phyloP scores from a whole-genome alignment of 2,888 invertebrate genomes.

The Monochamus alternatus region DNA sequence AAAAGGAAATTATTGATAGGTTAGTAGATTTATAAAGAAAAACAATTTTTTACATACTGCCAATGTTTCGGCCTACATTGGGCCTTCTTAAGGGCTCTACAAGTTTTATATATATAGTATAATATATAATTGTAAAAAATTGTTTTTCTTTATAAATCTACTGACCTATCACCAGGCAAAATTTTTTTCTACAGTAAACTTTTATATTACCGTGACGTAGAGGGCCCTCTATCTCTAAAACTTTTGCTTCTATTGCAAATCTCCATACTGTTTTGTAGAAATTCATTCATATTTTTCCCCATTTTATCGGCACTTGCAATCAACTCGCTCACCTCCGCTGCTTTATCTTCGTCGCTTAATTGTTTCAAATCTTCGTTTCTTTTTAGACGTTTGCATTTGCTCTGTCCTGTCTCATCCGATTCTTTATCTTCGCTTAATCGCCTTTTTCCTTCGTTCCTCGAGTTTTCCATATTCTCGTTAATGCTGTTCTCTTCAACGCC shows the following conservation, averaged over 20 bases:
- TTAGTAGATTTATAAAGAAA: no score
- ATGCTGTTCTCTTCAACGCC: slow-evolving; percentile 15
- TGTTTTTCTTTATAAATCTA: no score
- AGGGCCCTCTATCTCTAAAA: background rate
- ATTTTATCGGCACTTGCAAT: slow-evolving; percentile 41
- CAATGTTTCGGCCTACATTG: no score
- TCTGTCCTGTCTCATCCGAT: background rate
- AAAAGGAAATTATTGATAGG: no score
- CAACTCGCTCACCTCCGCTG: slow-evolving; percentile 32
- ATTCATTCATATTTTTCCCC: slow-evolving; percentile 39
- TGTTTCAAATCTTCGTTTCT: slow-evolving; percentile 16
- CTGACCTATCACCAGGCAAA: no score
- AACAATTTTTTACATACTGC: no score
- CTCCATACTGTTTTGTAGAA: slow-evolving; percentile 32
- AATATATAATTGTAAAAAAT: no score
- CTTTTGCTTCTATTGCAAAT: background rate
- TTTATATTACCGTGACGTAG: slow-evolving; percentile 6
- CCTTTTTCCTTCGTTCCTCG: slow-evolving; percentile 15
- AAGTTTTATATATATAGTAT: no score
- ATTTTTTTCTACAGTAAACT: no score
- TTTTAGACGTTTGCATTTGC: slow-evolving; percentile 2
- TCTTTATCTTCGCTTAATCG: slow-evolving; percentile 19
- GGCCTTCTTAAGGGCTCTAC: no score
- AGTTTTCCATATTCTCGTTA: slow-evolving; percentile 23
- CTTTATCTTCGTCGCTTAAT: slow-evolving; percentile 36